Percentiles rank a stretch among this genome's conserved stretches.
These are phyloP conservation scores for Conger conger DNA, from an alignment of 2,113 vertebrate species.

Conservation along the genomic window DNA sequence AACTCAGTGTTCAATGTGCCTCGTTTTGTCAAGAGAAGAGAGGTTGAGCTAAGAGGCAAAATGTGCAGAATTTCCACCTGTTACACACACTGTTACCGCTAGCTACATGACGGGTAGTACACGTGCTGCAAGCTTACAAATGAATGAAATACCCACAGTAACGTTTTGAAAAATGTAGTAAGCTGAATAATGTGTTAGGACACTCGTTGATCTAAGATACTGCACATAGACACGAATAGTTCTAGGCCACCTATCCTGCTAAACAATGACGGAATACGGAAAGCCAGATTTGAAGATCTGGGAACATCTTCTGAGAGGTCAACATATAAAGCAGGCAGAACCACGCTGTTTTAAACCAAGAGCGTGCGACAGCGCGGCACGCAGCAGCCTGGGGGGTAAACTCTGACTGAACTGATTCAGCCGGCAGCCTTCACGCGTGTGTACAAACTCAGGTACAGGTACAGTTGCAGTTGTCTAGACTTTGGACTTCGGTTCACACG, in stretches of 20 bases:
- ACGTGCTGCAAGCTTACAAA: background rate
- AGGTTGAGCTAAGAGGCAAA: background rate
- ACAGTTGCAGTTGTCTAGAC: background rate
- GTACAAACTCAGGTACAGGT: background rate
- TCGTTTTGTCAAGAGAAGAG: background rate
- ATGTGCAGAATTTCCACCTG: background rate
- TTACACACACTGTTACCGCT: background rate
- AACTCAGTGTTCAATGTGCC: background rate
- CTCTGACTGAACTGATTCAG: background rate
- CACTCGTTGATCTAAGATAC: background rate
- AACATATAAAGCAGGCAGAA: background rate
- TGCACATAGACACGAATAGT: background rate
- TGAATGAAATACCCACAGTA: background rate
- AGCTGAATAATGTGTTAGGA: background rate
- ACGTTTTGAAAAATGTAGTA: background rate
- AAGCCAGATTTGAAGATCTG: too few relatives aligned
- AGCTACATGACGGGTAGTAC: background rate
- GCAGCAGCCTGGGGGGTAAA: background rate
- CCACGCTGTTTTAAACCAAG: background rate
- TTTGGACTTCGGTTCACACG: constrained; percentile 13
- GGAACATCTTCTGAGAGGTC: too few relatives aligned
- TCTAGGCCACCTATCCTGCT: background rate
- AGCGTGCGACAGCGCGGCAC: background rate
- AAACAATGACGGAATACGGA: background rate
- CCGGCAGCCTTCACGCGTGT: background rate